phyloP scores from a whole-genome alignment of 2,797 vertebrate species.

The Aulostomus chinensis region DNA sequence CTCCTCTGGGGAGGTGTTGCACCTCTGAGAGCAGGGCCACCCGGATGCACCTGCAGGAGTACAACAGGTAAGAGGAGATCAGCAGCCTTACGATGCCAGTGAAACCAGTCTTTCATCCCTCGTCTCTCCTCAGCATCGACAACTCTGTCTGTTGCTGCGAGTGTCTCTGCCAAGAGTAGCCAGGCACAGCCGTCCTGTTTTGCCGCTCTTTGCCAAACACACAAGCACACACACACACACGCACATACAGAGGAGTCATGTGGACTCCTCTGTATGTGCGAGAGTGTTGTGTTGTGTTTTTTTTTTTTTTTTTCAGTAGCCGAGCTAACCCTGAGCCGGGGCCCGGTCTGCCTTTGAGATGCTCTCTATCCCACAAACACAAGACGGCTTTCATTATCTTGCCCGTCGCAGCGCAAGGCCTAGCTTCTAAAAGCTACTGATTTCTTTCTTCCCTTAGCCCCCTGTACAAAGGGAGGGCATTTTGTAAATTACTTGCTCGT shows the following conservation, averaged over 20 bases:
- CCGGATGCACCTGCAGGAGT: slow-evolving; percentile 48
- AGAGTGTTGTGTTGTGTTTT: slow-evolving; percentile 55
- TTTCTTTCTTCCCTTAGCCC: slow-evolving; percentile 99
- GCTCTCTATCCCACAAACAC: slow-evolving; percentile 98
- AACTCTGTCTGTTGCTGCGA: slow-evolving; percentile 63
- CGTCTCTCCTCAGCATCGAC: slow-evolving; percentile 57
- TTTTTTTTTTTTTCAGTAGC: slow-evolving; percentile 77
- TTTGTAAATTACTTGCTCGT: slow-evolving; percentile 99
- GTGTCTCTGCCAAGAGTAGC: slow-evolving; percentile 69
- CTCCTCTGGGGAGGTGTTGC: slow-evolving; percentile 21
- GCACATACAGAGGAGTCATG: slow-evolving; percentile 40
- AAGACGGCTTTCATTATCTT: slow-evolving; percentile 99
- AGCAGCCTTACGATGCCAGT: slow-evolving; percentile 9
- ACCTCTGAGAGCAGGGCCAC: slow-evolving; percentile 10
- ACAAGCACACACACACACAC: slow-evolving; percentile 71
- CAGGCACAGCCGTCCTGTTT: slow-evolving; percentile 74
- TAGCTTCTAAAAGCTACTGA: slow-evolving; percentile 99
- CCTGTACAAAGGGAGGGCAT: slow-evolving; percentile 99
- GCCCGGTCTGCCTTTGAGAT: slow-evolving; percentile 95
- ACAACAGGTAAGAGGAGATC: slow-evolving; percentile 62
- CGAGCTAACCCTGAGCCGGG: slow-evolving; percentile 92
- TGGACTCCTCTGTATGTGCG: slow-evolving; percentile 9
- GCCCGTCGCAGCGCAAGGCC: slow-evolving; percentile 97
- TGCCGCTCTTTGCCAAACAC: slow-evolving; percentile 88
- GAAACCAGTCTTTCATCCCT: slow-evolving; percentile 35